These are phyloP conservation scores for Eulacestoma nigropectus DNA, from an alignment of 2,113 vertebrate genomes.

Conservation along the genomic window DNA sequence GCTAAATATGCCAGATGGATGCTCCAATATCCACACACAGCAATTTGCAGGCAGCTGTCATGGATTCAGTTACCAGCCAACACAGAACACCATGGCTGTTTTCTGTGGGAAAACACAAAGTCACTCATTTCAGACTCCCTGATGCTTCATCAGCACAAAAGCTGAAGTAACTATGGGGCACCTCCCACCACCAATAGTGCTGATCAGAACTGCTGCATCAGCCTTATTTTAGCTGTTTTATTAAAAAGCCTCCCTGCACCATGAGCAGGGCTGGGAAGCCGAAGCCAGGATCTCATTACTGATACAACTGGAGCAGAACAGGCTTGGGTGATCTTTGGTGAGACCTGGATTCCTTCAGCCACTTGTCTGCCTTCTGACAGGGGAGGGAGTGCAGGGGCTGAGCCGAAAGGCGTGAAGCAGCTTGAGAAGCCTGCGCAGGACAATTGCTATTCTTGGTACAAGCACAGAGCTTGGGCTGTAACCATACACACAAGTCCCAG, in stretches of 20 bases:
- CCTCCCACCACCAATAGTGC: fast-evolving
- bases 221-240: not conserved
- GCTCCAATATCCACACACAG: not conserved
- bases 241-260: not conserved
- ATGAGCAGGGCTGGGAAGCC: not conserved
- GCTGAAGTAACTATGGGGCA: not conserved
- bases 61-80: not conserved
- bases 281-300: not conserved
- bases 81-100: not conserved
- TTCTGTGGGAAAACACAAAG: not conserved
- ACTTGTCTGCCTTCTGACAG: not conserved
- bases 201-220: not conserved
- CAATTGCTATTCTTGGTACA: not conserved
- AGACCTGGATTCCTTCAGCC: not conserved
- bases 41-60: not conserved
- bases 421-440: not conserved
- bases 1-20: not conserved
- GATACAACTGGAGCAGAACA: not conserved
- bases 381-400: not conserved
- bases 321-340: not conserved
- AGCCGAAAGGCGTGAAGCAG: not conserved
- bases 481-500: not conserved
- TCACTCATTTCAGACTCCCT: not conserved
- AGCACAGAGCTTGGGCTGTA: not conserved
- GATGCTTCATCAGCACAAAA: not conserved